Evolutionary conservation across 2,113 vertebrate genomes (phyloP).

Genomic region (Aptenodytes patagonicus): DNA sequence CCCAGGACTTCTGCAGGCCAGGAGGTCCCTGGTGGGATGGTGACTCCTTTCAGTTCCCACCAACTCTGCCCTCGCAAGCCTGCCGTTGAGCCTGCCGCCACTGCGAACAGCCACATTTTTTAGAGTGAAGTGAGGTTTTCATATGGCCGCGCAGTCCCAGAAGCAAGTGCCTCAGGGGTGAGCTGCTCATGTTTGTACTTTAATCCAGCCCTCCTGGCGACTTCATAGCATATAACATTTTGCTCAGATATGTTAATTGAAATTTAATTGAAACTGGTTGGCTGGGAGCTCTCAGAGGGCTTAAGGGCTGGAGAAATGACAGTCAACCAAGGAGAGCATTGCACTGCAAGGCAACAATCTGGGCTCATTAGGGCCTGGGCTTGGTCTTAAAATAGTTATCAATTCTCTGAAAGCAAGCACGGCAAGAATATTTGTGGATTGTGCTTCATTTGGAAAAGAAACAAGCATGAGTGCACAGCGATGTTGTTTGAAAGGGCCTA

Average conservation of each 20-base stretch:
- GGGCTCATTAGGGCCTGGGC: neutral
- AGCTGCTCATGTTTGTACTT: neutral
- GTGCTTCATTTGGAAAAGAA: neutral
- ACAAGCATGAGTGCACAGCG: fast-evolving
- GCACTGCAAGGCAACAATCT: neutral
- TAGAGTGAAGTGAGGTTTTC: neutral
- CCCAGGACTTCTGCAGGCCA: neutral
- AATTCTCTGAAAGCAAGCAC: neutral
- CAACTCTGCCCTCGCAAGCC: neutral
- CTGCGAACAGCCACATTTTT: fast-evolving
- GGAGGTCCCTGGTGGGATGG: neutral
- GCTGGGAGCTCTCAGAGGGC: neutral
- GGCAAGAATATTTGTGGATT: neutral
- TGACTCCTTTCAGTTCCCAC: neutral
- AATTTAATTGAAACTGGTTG: constrained; percentile 51
- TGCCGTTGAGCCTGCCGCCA: fast-evolving
- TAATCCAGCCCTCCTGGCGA: constrained; percentile 1
- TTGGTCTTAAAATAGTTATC: neutral
- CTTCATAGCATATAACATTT: neutral
- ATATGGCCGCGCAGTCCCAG: neutral
- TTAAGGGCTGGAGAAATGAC: neutral
- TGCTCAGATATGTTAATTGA: constrained; percentile 40
- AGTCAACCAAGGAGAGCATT: neutral
- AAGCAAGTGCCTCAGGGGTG: neutral
- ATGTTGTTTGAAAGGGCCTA: neutral